Evolutionary conservation across 2,113 vertebrate species (phyloP).

Genomic region (Phasianus colchicus): DNA sequence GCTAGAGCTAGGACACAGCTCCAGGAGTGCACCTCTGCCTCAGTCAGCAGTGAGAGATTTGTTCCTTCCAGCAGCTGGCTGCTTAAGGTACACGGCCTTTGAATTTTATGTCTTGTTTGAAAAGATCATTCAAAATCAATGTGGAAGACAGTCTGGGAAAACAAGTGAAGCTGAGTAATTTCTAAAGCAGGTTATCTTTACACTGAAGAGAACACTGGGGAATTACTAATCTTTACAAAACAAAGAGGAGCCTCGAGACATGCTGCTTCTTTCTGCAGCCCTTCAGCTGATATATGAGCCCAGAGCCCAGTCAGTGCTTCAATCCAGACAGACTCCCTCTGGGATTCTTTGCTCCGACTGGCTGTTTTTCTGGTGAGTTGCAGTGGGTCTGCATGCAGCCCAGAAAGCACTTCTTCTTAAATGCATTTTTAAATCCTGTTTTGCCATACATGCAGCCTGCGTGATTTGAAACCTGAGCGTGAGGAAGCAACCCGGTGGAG

Average conservation of each 20-base stretch:
- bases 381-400: not conserved
- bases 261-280: conserved; percentile 20
- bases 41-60: not conserved
- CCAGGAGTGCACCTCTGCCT: not conserved
- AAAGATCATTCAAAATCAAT: conserved; percentile 62
- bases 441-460: conserved; percentile 15
- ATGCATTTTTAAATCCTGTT: conserved; percentile 29
- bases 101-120: conserved; percentile 60
- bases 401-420: conserved; percentile 27
- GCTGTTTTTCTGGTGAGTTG: conserved; percentile 12
- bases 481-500: conserved; percentile 23
- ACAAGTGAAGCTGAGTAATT: conserved; percentile 58
- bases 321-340: conserved; percentile 29
- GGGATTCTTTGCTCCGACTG: conserved; percentile 10
- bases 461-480: conserved; percentile 49
- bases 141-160: conserved; percentile 43
- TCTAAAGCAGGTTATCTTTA: conserved; percentile 53
- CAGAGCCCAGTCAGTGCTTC: conserved; percentile 23
- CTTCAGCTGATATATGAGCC: conserved; percentile 30
- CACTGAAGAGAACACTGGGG: conserved; percentile 20
- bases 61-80: not conserved
- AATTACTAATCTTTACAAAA: conserved; percentile 57
- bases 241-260: not conserved
- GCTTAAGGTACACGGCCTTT: not conserved
- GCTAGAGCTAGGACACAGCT: not conserved